A percentile compares a stretch with the other conserved stretches of the same genome.
phyloP scores from a whole-genome alignment of 2,888 invertebrate species.

The Onthophagus sagittarius region DNA sequence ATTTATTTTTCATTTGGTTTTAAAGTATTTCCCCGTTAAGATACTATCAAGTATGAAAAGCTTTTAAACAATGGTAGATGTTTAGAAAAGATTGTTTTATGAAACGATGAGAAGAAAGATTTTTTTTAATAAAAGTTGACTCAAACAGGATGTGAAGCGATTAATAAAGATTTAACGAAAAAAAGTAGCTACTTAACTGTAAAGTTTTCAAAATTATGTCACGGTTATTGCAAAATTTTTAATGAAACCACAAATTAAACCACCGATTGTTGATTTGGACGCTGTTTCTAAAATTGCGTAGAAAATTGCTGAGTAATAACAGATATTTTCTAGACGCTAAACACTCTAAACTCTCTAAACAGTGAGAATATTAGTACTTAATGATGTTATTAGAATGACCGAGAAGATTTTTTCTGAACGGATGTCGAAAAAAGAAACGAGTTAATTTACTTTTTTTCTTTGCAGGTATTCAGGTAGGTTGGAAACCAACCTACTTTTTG shows the following conservation, averaged over 20 bases:
- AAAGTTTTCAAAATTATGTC: too few relatives aligned
- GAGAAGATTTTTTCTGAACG: neutral
- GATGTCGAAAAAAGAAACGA: neutral
- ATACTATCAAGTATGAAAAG: neutral
- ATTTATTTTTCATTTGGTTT: neutral
- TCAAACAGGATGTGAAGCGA: too few relatives aligned
- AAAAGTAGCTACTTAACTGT: neutral
- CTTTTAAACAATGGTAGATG: neutral
- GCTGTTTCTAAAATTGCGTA: neutral
- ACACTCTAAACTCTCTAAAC: neutral
- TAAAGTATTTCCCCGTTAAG: neutral
- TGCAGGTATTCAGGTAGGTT: neutral
- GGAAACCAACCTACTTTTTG: neutral
- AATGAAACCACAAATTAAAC: neutral
- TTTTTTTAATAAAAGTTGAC: neutral
- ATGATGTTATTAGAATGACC: neutral
- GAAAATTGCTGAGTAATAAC: neutral
- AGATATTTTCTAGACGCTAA: neutral
- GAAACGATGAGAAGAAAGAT: neutral
- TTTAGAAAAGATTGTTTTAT: neutral
- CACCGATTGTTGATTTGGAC: neutral
- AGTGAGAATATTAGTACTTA: neutral
- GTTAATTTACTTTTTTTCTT: neutral
- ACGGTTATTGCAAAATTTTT: too few relatives aligned
- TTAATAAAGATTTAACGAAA: neutral